Evolutionary conservation across 1,140 invertebrate species (phyloP), one percentile per base, ranked within the genome.

Genomic region (Limonius californicus): DNA sequence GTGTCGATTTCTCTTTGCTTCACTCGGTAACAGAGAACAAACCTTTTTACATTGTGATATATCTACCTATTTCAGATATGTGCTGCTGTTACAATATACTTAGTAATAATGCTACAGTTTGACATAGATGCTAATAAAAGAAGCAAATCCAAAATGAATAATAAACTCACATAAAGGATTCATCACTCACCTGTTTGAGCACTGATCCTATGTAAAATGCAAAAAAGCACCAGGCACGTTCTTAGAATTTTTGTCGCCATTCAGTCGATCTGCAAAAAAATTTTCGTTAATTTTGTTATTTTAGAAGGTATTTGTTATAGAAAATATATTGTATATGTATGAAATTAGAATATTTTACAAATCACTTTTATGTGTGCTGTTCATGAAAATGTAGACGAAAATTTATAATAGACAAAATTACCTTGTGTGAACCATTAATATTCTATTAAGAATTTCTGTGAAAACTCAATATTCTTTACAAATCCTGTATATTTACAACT

Each of bases 31-130:
- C 45, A 21, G 47, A n/a, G n/a, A n/a, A n/a, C n/a, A n/a, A n/a
- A n/a, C n/a, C n/a, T n/a, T n/a, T n/a, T n/a, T n/a, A n/a, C n/a
- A n/a, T n/a, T n/a, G n/a, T n/a, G n/a, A n/a, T n/a, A n/a, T n/a
- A n/a, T n/a, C n/a, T n/a, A n/a, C n/a, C n/a, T n/a, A 14, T 62
- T 67, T 57, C 30, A 64, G 65, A 57, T 59, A 15, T 64, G 54
- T 50, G 57, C 59, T 18, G 54, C 59, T 18, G 57, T 59, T 1
- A 61, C 50, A 15, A 54, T 63, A 0, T 65, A 65, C 59, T 20
- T 68, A 9, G 47, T 68, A 11, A 63, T 68, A 21, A 54, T 65
- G 21, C 14, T 65, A 11, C 63, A 68, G 20, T 62, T 65, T 43
- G 63, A 27, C 9, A 27, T 27, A 27, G 23, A 27, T 27, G 3